A percentile compares a stretch with the other conserved stretches of the same genome.
These are phyloP conservation scores for Motacilla tschutschensis DNA, from an alignment of 2,113 vertebrate genomes.

Conservation along the genomic window DNA sequence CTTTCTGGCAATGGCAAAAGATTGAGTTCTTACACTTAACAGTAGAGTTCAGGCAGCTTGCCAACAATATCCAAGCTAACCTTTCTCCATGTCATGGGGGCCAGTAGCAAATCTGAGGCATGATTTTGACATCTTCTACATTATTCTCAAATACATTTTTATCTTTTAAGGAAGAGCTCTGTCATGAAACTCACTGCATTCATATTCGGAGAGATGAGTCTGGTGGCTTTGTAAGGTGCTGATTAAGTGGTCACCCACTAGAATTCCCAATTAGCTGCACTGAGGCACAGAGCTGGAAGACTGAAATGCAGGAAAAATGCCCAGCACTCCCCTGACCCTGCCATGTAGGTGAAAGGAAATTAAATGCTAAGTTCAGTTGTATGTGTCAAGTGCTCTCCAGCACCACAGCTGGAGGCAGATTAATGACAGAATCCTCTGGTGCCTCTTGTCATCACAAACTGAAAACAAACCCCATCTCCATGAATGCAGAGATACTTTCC, in stretches of 20 bases:
- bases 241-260: neutral
- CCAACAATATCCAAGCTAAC: neutral
- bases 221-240: neutral
- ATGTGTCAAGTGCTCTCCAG: neutral
- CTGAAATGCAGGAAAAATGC: neutral
- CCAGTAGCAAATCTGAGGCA: neutral
- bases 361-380: neutral
- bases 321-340: neutral
- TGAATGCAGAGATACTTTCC: neutral
- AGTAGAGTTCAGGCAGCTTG: neutral
- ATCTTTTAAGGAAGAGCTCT: neutral
- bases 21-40: neutral
- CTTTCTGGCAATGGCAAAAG: neutral
- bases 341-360: neutral
- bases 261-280: constrained; percentile 31
- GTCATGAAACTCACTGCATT: neutral
- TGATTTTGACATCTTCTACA: neutral
- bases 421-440: neutral
- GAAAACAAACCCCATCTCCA: neutral
- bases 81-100: neutral
- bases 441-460: neutral
- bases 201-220: neutral
- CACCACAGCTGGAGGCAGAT: neutral
- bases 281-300: neutral
- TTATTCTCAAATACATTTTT: neutral